Evolutionary conservation across 2,797 vertebrate species (phyloP), one percentile per base, ranked within the genome.

Genomic region (Podarcis lilfordi): DNA sequence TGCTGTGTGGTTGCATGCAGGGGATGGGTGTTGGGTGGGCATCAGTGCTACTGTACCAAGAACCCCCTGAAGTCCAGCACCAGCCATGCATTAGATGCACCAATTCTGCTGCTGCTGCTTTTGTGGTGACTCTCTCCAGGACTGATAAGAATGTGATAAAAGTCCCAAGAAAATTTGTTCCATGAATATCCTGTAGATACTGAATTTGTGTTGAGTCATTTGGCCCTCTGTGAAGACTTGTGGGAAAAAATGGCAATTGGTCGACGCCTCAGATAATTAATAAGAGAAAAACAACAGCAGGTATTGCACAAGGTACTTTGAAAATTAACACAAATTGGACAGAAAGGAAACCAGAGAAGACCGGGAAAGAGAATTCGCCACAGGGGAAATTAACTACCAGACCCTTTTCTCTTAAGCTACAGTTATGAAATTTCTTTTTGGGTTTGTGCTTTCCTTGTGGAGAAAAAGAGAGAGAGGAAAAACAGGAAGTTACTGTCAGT

Each of bases 261-360:
- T 93, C 93, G 90, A 89, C 25, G 80, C 68, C 79, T 69, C 66
- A 80, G 72, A 85, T 90, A 91, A 92, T 92, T 89, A 93, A 89
- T 86, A 32, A 92, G 21, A 84, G 90, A 86, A 89, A 93, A 85
- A 61, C 74, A 80, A 76, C 66, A 91, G 82, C n/a, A 89, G 83
- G 66, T 68, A 91, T 90, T 91, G 91, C 45, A 88, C 5, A 66
- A 4, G 59, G 21, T 80, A 91, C 78, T 92, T 79, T 90, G 72
- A 91, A 80, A 94, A 93, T 91, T 75, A 91, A 93, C 95, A 90
- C 80, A 95, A 90, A 94, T 86, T 74, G 86, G 50, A 74, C 43
- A 86, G 87, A 94, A 92, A 91, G 91, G 55, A 32, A 85, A 90
- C 68, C 86, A 83, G 10, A 88, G 76, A 92, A 83, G 21, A 90